Evolutionary conservation across 2,797 vertebrate species (phyloP).

Genomic region (Urophycis tenuis): DNA sequence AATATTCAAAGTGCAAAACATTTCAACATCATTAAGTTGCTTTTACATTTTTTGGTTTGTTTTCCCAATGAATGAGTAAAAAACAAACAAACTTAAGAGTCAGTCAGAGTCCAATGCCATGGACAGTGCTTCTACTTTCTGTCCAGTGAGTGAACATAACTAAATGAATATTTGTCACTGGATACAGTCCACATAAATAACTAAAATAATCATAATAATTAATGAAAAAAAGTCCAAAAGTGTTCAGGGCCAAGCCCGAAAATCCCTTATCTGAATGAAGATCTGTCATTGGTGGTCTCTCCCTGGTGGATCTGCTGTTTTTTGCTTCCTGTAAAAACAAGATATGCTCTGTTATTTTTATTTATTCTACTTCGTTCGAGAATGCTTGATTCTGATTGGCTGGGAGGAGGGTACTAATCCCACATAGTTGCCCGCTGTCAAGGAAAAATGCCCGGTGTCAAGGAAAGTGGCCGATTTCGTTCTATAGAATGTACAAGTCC

Average conservation of each 20-base stretch:
- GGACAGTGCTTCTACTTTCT: conserved; percentile 9
- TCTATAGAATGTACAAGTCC: too few species aligned
- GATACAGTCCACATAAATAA: conserved; percentile 9
- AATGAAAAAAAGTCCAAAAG: not conserved
- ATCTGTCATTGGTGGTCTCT: conserved; percentile 9
- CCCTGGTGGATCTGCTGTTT: conserved; percentile 5
- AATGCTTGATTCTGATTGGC: too few species aligned
- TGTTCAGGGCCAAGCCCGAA: conserved; percentile 6
- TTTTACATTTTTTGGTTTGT: not conserved
- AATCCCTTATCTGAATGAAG: conserved; percentile 11
- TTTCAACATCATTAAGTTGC: not conserved
- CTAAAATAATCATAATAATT: conserved; percentile 6
- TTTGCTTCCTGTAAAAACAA: not conserved
- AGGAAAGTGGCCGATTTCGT: too few species aligned
- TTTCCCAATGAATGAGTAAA: conserved; percentile 13
- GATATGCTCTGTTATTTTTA: conserved; percentile 1
- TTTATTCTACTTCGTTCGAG: too few species aligned
- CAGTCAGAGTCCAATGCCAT: conserved; percentile 8
- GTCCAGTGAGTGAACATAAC: conserved; percentile 9
- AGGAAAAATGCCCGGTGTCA: too few species aligned
- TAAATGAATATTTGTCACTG: conserved; percentile 9
- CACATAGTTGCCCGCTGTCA: too few species aligned
- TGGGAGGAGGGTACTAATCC: too few species aligned
- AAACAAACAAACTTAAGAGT: not conserved
- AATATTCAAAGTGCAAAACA: not conserved